phyloP scores from a whole-genome alignment of 2,797 vertebrate genomes.

The Tragopan temminckii region DNA sequence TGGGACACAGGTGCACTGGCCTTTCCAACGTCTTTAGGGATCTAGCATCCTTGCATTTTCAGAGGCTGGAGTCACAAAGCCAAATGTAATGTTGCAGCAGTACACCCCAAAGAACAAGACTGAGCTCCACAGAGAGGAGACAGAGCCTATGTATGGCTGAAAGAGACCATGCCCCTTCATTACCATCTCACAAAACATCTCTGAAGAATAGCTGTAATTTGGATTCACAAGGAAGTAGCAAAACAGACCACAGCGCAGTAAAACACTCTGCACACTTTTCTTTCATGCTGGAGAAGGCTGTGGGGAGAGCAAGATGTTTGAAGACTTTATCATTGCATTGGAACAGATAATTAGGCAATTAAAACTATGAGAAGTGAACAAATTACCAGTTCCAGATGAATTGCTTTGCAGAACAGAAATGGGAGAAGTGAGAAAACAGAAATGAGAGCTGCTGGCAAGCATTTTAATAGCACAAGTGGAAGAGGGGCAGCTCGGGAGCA shows the following conservation, averaged over 20 bases:
- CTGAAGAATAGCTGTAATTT: not conserved
- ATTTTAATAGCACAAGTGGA: not conserved
- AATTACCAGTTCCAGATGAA: slow-evolving; percentile 49
- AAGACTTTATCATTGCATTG: slow-evolving; percentile 39
- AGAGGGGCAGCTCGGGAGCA: not conserved
- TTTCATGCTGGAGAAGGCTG: not conserved
- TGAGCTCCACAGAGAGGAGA: not conserved
- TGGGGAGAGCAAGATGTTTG: not conserved
- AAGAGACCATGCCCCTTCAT: not conserved
- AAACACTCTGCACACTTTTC: not conserved
- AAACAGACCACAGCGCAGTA: not conserved
- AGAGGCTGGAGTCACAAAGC: not conserved
- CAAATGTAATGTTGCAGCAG: not conserved
- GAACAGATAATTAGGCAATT: slow-evolving; percentile 65
- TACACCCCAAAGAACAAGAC: not conserved
- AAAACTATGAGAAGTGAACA: slow-evolving; percentile 53
- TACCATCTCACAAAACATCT: not conserved
- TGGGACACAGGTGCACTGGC: not conserved
- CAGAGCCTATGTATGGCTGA: not conserved
- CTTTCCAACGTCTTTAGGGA: not conserved
- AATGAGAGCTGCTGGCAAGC: not conserved
- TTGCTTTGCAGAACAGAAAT: not conserved
- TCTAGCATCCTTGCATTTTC: not conserved
- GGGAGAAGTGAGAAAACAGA: not conserved
- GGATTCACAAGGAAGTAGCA: not conserved